phyloP scores from a whole-genome alignment of 2,888 invertebrate species.

The Ctena decussata region DNA sequence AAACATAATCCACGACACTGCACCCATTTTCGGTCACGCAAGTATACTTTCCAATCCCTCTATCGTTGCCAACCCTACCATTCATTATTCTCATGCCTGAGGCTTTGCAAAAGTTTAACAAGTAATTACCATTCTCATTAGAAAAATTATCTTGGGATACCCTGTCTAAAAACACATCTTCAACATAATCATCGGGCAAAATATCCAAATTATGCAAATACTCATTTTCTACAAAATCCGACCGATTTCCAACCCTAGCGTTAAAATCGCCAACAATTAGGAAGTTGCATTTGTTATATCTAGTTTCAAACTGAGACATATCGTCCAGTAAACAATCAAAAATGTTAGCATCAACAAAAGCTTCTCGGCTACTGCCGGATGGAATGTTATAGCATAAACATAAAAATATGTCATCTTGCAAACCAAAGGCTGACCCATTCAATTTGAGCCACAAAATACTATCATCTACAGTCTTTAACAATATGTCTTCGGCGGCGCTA shows the following conservation, averaged over 20 bases:
- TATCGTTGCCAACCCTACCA: conserved; percentile 15
- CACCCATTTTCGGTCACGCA: conserved; percentile 15
- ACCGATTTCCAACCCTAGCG: neutral
- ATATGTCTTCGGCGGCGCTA: too few species aligned
- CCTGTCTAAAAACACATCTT: neutral
- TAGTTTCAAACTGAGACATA: neutral
- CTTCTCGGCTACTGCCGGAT: neutral
- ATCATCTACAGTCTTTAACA: too few species aligned
- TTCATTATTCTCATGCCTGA: conserved; percentile 34
- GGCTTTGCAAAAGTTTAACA: conserved; percentile 23
- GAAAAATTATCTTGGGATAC: neutral
- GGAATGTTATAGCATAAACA: neutral
- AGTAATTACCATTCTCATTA: conserved; percentile 21
- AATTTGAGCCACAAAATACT: neutral
- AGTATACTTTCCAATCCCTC: conserved; percentile 19
- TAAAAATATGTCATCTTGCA: neutral
- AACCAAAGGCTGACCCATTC: neutral
- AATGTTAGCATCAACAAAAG: neutral
- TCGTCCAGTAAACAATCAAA: neutral
- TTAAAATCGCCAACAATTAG: neutral
- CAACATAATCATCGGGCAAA: neutral
- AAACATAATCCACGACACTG: conserved; percentile 29
- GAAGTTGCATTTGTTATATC: neutral
- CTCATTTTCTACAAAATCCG: conserved; percentile 17
- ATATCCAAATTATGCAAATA: neutral